Conservation (phyloP, 2,888 invertebrate species). For the Marasmarcha lunaedactyla region DNA sequence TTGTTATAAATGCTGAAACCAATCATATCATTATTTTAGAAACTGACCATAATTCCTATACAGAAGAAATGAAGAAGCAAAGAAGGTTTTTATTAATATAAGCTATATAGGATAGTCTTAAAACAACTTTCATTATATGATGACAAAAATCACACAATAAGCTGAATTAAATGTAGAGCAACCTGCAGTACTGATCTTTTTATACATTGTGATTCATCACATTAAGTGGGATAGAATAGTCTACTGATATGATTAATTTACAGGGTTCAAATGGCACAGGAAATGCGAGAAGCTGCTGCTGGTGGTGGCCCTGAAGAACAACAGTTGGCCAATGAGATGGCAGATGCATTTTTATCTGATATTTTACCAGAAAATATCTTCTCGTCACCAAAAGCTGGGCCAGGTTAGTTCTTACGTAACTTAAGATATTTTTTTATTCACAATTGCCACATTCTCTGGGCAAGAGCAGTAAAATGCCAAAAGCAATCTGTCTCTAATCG, state of each 20-base stretch:
- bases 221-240: too few species aligned
- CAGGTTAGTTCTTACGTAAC: constrained; percentile 35
- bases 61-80: constrained; percentile 94
- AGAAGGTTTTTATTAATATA: constrained; percentile 57
- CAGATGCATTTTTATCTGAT: constrained; percentile 95
- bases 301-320: constrained; percentile 89
- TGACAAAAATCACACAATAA: constrained; percentile 43
- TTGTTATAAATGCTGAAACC: constrained; percentile 92
- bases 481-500: constrained; percentile 61
- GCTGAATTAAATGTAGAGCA: constrained; percentile 47
- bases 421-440: neutral
- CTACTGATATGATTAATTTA: too few species aligned
- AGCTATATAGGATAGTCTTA: neutral
- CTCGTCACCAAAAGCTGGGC: constrained; percentile 95
- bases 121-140: constrained; percentile 25
- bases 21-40: constrained; percentile 92
- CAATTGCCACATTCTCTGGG: constrained; percentile 61
- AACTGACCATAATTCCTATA: constrained; percentile 98
- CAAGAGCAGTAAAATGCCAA: constrained; percentile 48
- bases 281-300: constrained; percentile 95
- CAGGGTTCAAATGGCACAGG: constrained; percentile 96
- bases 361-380: constrained; percentile 94
- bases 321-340: constrained; percentile 96
- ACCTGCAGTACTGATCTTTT: constrained; percentile 60
- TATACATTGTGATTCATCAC: too few species aligned